Conservation (phyloP, 2,113 vertebrate genomes). For the Ursus arctos region DNA sequence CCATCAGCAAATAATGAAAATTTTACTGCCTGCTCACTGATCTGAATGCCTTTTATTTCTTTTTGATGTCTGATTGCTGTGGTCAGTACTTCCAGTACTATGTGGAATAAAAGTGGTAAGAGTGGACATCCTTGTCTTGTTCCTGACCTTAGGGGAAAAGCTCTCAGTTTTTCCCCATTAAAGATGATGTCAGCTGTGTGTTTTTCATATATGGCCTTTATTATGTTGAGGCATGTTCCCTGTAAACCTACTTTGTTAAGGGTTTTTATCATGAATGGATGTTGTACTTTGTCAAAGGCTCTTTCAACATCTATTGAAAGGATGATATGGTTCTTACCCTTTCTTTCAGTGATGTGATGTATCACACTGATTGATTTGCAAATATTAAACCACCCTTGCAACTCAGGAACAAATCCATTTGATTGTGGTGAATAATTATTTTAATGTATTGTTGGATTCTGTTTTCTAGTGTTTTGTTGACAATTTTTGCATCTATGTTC, state of each 20-base stretch:
- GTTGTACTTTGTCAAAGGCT: neutral
- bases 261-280: neutral
- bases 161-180: neutral
- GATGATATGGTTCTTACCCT: neutral
- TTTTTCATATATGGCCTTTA: neutral
- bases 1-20: neutral
- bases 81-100: neutral
- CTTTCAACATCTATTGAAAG: neutral
- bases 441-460: neutral
- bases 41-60: neutral
- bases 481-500: neutral
- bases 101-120: neutral
- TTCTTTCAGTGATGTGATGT: neutral
- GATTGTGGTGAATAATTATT: neutral
- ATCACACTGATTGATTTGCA: neutral
- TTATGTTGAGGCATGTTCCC: neutral
- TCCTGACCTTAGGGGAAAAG: neutral
- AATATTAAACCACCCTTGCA: neutral
- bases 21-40: neutral
- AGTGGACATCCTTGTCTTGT: neutral
- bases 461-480: neutral
- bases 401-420: neutral
- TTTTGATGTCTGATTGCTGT: neutral
- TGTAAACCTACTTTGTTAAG: neutral
- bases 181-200: neutral